Base-by-base conservation (phyloP, 2,797 vertebrate species). In the Lemur catta region DNA sequence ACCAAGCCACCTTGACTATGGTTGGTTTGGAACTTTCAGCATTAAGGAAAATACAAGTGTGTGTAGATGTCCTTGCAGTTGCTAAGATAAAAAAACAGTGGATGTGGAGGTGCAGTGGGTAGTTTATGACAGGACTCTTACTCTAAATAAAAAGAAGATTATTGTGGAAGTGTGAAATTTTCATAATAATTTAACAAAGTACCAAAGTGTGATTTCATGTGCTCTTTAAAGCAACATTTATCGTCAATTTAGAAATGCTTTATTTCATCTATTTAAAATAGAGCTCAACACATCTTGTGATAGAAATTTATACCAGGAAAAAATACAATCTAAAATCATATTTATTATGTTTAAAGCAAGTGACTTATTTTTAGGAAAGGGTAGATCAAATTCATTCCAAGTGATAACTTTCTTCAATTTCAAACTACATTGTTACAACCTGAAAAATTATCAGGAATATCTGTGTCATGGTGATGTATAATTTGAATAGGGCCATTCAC, bases 121-220 rank as follows among this genome's bases (percentile, higher is more conserved):
- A 89, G 78, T 88, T 94, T 75, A 88, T 61, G 33, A 81, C 43
- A 90, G 84, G 33, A 92, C 69, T 76, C 74, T 95, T 90, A 84
- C 12, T 38, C 86, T 90, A 96, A 95, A 92, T 92, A 76, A 95
- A 96, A 95, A 93, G 91, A 57, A 91, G 71, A 93, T 87, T 84
- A 96, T 94, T 95, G 82, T 86, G 67, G 50, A 95, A 96, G 55
- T 96, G 10, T 82, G 85, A 97, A 95, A 96, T 94, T 91, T 97
- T 85, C 91, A 92, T 92, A 95, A 96, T 92, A 97, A 97, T 92
- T 96, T 94, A 96, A 96, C 85, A 94, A 95, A 97, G 96, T 96
- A 94, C 46, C 88, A 95, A 69, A 96, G 48, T 17, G 80, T 91
- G 90, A 95, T 95, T 90, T 84, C 71, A 93, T 84, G 82, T 82